Base-by-base conservation (phyloP, 2,797 vertebrate species). In the Cryptoprocta ferox region DNA sequence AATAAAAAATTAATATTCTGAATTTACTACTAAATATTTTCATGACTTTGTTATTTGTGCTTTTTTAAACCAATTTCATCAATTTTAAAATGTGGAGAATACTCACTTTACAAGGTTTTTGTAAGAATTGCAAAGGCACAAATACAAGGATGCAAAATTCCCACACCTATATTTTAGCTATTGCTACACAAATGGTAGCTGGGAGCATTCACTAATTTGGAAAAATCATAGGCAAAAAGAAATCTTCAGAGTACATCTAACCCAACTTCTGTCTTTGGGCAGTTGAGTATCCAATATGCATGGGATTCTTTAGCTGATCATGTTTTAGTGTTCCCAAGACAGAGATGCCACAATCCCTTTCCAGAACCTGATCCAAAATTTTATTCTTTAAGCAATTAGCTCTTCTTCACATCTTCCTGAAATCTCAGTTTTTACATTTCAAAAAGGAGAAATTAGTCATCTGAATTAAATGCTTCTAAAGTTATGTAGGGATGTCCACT, bases 221-320 rank as follows among this genome's bases (percentile, higher is more conserved):
- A 96, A 95, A 71, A 91, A 66, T 71, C 5, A 53, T 12, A 86
- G 35, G 42, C n/a, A 87, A 88, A 96, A 96, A 61, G 48, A 82
- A 82, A 93, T 3, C 37, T 93, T 56, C 26, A 96, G 71, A 91
- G 26, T 92, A 59, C 21, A 81, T 83, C 19, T 59, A 24, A 83
- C 11, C 2, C 30, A 96, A 32, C 24, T 13, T 63, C 73, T 91
- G 19, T 28, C 45, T 95, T 92, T 48, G 56, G 50, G 30, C 14
- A 96, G 30, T 13, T 71, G 35, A 83, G 5, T 73, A 42, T 89
- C 82, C 87, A 89, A 32, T 65, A 83, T 0, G 0, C 37, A 85
- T 66, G 10, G 3, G 13, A 53, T 30, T 10, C 19, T 82, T 70
- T 70, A 61, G 53, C 53, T 39, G 6, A 93, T 66, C 32, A 50